Conservation (phyloP, 2,888 invertebrate species). For the Acanthosepion esculentum region DNA sequence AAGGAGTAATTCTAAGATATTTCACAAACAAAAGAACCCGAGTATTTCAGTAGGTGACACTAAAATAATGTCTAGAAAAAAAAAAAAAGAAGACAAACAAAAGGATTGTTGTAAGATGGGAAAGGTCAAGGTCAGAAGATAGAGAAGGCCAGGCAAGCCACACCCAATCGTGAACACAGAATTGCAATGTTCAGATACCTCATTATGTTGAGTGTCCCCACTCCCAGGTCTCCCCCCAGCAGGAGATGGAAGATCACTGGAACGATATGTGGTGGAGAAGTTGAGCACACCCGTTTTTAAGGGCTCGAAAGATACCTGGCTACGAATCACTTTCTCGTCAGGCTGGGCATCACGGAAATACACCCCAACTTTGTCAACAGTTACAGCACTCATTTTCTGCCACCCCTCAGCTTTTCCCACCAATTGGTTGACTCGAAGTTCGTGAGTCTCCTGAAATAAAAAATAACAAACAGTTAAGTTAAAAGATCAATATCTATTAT, state of each 20-base stretch:
- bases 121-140: neutral
- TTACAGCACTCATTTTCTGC: conserved; percentile 89
- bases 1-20: no score
- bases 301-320: conserved; percentile 52
- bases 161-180: conserved; percentile 25
- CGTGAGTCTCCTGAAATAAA: conserved; percentile 81
- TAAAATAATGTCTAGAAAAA: no score
- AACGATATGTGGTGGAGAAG: neutral
- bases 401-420: conserved; percentile 92
- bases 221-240: neutral
- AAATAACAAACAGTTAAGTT: neutral
- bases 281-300: conserved; percentile 48
- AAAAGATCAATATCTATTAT: no score
- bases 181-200: conserved; percentile 23
- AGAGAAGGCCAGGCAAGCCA: neutral
- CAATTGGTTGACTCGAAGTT: conserved; percentile 88
- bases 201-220: conserved; percentile 42
- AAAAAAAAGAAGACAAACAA: neutral
- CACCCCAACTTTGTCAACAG: conserved; percentile 95
- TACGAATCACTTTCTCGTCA: conserved; percentile 56
- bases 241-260: conserved; percentile 39
- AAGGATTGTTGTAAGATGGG: neutral
- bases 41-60: no score
- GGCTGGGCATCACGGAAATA: conserved; percentile 82
- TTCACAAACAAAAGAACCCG: no score